Conservation (phyloP, 2,888 invertebrate genomes). For the Dynastes tityus region DNA sequence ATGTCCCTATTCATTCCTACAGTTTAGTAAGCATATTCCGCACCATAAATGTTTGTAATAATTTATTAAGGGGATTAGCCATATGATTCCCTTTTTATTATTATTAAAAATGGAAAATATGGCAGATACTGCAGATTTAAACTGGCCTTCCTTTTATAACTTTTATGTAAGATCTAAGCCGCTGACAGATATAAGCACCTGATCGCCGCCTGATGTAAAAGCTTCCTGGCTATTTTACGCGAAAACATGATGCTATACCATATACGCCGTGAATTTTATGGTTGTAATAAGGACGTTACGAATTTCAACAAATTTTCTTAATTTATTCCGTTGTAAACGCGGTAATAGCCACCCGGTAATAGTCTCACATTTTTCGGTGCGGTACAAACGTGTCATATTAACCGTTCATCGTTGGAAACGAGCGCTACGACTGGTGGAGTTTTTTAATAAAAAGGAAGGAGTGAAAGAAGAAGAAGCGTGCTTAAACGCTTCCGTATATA, state of each 20-base stretch:
- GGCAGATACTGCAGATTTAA: no score
- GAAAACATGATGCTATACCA: background rate
- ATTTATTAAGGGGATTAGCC: no score
- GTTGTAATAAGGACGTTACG: slow-evolving; percentile 10
- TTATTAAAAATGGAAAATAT: no score
- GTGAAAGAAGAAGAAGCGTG: background rate
- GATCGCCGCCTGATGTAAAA: no score
- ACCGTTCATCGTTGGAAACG: background rate
- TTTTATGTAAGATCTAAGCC: no score
- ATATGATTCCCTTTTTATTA: no score
- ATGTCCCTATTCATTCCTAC: no score
- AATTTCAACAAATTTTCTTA: slow-evolving; percentile 12
- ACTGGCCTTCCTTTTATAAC: no score
- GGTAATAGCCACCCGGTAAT: background rate
- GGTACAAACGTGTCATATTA: slow-evolving; percentile 27
- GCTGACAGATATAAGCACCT: no score
- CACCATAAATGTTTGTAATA: no score
- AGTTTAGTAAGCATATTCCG: no score
- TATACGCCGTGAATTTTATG: background rate
- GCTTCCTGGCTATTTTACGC: background rate
- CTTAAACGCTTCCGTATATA: slow-evolving; percentile 21
- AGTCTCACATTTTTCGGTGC: slow-evolving; percentile 24
- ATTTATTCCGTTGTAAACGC: slow-evolving; percentile 22
- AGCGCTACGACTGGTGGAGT: background rate
- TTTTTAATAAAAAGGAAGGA: background rate